Evolutionary conservation across 2,797 vertebrate genomes (phyloP).

Genomic region (Aselliscus stoliczkanus): DNA sequence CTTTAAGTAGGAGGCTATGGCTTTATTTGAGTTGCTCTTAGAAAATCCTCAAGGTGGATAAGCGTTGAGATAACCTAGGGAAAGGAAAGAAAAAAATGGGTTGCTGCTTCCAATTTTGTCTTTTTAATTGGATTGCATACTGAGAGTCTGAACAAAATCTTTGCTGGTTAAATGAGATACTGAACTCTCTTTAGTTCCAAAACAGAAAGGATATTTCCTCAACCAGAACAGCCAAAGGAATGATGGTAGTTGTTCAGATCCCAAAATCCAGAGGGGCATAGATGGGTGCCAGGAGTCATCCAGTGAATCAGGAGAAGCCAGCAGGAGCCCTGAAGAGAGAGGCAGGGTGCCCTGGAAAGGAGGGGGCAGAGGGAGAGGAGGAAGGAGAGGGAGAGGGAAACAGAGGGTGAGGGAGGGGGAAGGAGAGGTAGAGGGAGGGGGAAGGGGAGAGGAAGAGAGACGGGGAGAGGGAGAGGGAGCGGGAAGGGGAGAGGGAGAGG

Average conservation of each 20-base stretch:
- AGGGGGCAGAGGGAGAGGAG: no score
- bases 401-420: not conserved
- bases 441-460: not conserved
- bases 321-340: not conserved
- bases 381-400: not conserved
- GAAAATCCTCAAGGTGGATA: no score
- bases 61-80: no score
- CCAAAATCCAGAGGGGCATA: not conserved
- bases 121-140: not conserved
- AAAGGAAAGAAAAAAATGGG: no score
- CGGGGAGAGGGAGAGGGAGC: no score
- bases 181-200: not conserved
- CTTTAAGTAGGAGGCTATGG: no score
- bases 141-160: not conserved
- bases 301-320: not conserved
- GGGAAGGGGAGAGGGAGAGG: no score
- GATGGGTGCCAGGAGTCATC: not conserved
- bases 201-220: not conserved
- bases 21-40: no score
- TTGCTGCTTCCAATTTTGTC: not conserved
- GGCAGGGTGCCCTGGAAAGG: not conserved
- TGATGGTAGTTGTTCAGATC: not conserved
- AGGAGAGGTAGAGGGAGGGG: no score
- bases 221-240: not conserved
- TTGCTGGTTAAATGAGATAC: not conserved